Evolutionary conservation across 2,113 vertebrate genomes (phyloP), one percentile per base, ranked within the genome.

Genomic region (Eudyptes chrysolophus): DNA sequence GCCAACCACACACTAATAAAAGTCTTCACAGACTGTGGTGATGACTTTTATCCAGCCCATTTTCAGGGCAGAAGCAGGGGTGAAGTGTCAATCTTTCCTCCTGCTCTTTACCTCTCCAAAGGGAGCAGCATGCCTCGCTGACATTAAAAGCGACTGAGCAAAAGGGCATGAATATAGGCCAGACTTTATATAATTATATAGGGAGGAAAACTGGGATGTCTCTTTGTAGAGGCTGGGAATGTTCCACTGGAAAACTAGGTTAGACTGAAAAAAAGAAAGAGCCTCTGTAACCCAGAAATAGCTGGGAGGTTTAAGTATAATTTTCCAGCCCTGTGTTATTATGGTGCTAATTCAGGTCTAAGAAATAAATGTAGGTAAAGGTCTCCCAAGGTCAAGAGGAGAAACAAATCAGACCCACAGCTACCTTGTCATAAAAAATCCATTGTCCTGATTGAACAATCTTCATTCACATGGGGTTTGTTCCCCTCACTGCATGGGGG

Each of bases 181-280:
- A 96, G 91, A 89, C 82, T 96, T 95, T 82, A 80, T 96, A 48
- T 95, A 96, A 97, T 96, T 96, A 96, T 78, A 94, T 86, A 52
- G 94, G 82, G 79, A 92, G 48, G 75, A 83, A 95, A 96, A 92
- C 77, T 94, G 87, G 94, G 92, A 92, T 94, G 89, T 71, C 90
- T 96, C 90, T 97, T 97, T 88, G 92, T 92, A 95, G 58, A 95
- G 30, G 91, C 89, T 95, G 91, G 95, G 95, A 95, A 96, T 75
- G 95, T 95, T 95, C 91, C 84, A 87, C 89, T 94, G 92, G 87
- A 96, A 98, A 97, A 95, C 94, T 97, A 97, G 97, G 97, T 96
- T 97, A 97, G 81, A 22, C 87, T 68, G 89, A 94, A 95, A 97
- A 95, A 97, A 93, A 96, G 94, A 97, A 96, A 95, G 92, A 95